Evolutionary conservation across 2,113 vertebrate genomes (phyloP).

Genomic region (Arenaria interpres): DNA sequence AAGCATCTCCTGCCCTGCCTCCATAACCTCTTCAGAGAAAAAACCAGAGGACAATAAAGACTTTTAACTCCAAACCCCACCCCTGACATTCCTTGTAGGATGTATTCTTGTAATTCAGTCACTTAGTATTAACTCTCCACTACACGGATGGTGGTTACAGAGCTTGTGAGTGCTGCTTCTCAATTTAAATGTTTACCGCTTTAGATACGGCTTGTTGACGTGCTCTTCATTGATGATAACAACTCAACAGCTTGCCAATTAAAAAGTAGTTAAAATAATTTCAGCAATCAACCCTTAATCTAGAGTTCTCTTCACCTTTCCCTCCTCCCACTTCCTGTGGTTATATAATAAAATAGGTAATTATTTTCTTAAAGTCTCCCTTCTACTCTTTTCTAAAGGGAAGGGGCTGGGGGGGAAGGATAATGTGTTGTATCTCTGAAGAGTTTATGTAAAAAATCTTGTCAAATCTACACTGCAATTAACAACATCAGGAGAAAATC

Average conservation of each 20-base stretch:
- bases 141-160: background rate
- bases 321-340: background rate
- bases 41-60: background rate
- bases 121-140: background rate
- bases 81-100: background rate
- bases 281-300: conserved; percentile 37
- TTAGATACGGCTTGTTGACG: background rate
- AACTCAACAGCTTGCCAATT: conserved; percentile 40
- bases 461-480: background rate
- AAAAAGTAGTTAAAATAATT: conserved; percentile 59
- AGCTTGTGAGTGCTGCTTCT: background rate
- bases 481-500: background rate
- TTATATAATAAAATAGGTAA: background rate
- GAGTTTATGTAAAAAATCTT: background rate
- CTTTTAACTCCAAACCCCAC: background rate
- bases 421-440: background rate
- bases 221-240: background rate
- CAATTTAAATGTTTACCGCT: background rate
- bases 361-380: background rate
- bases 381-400: background rate
- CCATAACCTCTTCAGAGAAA: background rate
- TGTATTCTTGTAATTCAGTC: background rate
- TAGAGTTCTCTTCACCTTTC: background rate
- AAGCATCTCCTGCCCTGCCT: background rate
- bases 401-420: background rate